Conservation (phyloP, 2,113 vertebrate species). For the Strix aluco region DNA sequence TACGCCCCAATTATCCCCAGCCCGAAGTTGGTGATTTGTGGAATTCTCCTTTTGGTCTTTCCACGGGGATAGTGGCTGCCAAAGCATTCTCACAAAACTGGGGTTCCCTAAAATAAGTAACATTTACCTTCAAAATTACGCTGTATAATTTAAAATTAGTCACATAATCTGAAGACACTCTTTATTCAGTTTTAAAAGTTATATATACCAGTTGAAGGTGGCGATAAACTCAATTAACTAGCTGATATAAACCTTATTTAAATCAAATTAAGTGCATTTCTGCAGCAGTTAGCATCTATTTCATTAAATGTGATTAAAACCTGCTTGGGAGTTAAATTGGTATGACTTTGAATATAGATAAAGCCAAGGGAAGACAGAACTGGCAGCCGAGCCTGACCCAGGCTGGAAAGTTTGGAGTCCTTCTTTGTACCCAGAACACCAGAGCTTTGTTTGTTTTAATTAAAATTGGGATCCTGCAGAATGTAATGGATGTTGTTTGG, state of each 20-base stretch:
- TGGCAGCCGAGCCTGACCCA: slow-evolving; percentile 32
- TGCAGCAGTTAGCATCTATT: slow-evolving; percentile 55
- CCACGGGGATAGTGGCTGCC: neutral
- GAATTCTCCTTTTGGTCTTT: neutral
- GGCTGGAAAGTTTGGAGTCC: neutral
- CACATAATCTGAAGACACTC: neutral
- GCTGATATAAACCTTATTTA: slow-evolving; percentile 45
- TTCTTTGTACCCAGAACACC: slow-evolving; percentile 48
- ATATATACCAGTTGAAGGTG: neutral
- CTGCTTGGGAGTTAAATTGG: slow-evolving; percentile 42
- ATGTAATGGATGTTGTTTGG: slow-evolving; percentile 44
- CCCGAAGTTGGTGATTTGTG: neutral
- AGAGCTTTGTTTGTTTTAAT: slow-evolving; percentile 66
- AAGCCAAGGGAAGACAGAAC: slow-evolving; percentile 22
- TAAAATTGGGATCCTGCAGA: slow-evolving; percentile 47
- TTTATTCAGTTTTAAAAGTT: neutral
- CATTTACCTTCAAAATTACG: neutral
- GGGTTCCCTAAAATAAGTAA: neutral
- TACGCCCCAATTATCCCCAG: neutral
- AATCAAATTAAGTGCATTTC: slow-evolving; percentile 62
- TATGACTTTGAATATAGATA: slow-evolving; percentile 61
- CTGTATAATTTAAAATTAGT: neutral
- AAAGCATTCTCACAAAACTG: neutral
- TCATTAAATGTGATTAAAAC: slow-evolving; percentile 59
- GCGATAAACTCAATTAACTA: slow-evolving; percentile 51